Conservation (phyloP, 2,113 vertebrate genomes). For the Tragelaphus strepsiceros region DNA sequence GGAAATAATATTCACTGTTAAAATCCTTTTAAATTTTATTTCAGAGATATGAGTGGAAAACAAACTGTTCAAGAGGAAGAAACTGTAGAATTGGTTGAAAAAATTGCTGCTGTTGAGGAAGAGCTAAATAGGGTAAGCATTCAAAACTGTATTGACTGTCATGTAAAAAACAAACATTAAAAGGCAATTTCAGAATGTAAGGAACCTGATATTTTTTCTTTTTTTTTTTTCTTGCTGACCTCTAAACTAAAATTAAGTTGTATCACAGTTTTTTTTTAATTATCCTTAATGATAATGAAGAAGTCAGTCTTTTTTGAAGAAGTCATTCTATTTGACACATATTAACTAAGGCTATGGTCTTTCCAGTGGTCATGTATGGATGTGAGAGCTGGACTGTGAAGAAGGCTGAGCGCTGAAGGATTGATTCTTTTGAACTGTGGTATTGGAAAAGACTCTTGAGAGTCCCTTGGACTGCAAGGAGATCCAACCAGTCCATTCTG, state of each 20-base stretch:
- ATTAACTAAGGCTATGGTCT: not conserved
- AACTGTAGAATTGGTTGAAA: conserved; percentile 82
- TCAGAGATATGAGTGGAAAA: conserved; percentile 87
- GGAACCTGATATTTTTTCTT: not conserved
- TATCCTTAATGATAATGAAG: not conserved
- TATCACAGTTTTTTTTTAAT: not conserved
- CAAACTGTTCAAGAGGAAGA: conserved; percentile 87
- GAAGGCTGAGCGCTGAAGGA: no score
- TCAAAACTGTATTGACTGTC: not conserved
- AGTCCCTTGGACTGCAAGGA: no score
- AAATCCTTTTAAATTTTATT: conserved; percentile 52
- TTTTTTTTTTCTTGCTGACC: not conserved
- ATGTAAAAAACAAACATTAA: not conserved
- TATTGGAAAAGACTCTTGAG: no score
- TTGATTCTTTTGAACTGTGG: no score
- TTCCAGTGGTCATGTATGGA: no score
- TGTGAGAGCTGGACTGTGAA: no score
- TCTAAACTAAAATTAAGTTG: not conserved
- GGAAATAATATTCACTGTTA: conserved; percentile 29
- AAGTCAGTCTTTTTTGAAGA: not conserved
- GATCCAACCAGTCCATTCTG: no score
- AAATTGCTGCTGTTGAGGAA: conserved; percentile 88
- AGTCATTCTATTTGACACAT: not conserved
- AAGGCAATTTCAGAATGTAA: not conserved
- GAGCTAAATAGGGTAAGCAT: conserved; percentile 87